These are phyloP conservation scores for Mus pahari DNA, from an alignment of 2,113 vertebrate genomes.

Conservation along the genomic window DNA sequence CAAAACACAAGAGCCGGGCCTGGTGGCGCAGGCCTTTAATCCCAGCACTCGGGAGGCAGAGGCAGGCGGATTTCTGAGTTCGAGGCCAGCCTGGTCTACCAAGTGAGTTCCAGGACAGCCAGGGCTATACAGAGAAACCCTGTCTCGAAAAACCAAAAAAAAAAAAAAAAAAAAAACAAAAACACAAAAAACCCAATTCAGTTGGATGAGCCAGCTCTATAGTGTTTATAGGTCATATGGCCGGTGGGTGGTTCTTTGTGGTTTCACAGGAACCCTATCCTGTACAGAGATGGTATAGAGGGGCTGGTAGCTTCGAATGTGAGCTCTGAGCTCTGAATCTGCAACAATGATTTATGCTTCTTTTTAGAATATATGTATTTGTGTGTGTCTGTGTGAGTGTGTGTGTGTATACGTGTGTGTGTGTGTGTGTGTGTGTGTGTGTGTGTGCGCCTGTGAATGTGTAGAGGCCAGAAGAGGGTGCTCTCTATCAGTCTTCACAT, in stretches of 20 bases:
- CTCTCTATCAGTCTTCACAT: not conserved
- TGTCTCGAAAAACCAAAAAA: too few species aligned
- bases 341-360: constrained; percentile 32
- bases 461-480: not conserved
- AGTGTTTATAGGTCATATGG: not conserved
- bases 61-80: too few species aligned
- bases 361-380: not conserved
- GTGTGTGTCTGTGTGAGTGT: not conserved
- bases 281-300: not conserved
- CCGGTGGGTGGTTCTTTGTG: not conserved
- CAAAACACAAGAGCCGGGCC: too few species aligned
- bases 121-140: too few species aligned
- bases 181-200: not conserved
- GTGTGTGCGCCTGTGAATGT: not conserved
- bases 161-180: too few species aligned
- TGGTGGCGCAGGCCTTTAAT: too few species aligned
- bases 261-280: not conserved
- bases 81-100: too few species aligned
- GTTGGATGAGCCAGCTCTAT: not conserved
- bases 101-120: too few species aligned
- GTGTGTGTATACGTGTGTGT: not conserved
- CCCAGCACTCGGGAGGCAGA: too few species aligned
- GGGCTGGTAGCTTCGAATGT: not conserved
- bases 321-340: not conserved
- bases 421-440: not conserved